Percentiles rank a stretch among this genome's conserved stretches.
phyloP scores from a whole-genome alignment of 2,113 vertebrate species.

The Poicephalus meyeri region DNA sequence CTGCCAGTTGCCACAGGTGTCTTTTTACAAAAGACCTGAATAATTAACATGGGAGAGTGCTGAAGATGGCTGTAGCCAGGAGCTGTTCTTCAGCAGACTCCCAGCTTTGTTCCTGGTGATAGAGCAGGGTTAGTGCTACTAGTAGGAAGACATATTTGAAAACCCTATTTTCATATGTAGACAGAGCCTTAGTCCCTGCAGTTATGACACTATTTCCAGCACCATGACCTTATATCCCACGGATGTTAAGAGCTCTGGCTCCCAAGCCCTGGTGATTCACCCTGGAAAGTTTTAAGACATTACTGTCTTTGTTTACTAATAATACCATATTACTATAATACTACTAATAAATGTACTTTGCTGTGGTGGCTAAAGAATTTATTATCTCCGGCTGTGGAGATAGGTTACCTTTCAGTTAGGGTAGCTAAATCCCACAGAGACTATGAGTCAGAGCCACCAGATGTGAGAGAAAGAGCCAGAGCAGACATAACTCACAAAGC shows the following conservation, averaged over 20 bases:
- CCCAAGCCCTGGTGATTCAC: neutral
- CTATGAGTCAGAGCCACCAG: neutral
- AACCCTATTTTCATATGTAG: neutral
- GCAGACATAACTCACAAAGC: neutral
- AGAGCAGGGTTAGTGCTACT: neutral
- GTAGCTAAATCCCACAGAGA: neutral
- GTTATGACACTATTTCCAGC: neutral
- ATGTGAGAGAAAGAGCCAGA: neutral
- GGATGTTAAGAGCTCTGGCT: neutral
- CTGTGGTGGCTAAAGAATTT: neutral
- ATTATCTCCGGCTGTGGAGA: neutral
- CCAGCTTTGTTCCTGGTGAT: neutral
- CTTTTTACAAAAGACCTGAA: neutral
- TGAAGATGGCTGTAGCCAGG: conserved; percentile 6
- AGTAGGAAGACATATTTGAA: neutral
- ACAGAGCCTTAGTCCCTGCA: neutral
- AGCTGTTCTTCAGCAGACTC: neutral
- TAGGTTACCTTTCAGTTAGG: neutral
- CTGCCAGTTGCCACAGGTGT: conserved; percentile 48
- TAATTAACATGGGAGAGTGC: neutral
- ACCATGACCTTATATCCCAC: neutral
- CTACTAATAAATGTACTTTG: neutral
- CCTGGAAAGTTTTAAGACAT: neutral
- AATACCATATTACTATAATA: no score
- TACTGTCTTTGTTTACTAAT: neutral